Percentiles rank a stretch among this genome's conserved stretches.
Conservation (phyloP, 2,113 vertebrate genomes). For the Kryptolebias marmoratus region DNA sequence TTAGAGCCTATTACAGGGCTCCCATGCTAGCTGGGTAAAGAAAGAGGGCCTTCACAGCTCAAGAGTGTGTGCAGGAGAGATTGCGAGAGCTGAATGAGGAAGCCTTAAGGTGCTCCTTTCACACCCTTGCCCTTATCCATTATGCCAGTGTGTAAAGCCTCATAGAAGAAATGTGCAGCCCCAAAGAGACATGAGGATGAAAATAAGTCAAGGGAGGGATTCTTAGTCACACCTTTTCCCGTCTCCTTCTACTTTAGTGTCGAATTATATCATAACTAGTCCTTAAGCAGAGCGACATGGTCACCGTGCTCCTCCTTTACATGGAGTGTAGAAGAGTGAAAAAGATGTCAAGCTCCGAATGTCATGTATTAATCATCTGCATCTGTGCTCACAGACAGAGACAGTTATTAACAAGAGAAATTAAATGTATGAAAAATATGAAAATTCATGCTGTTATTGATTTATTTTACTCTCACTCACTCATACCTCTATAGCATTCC, state of each 20-base stretch:
- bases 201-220: slow-evolving; percentile 76
- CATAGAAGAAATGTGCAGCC: slow-evolving; percentile 67
- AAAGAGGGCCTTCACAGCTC: slow-evolving; percentile 91
- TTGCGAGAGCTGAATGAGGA: slow-evolving; percentile 78
- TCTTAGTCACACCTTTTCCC: slow-evolving; percentile 70
- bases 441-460: slow-evolving; percentile 71
- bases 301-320: slow-evolving; percentile 60
- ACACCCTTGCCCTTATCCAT: slow-evolving; percentile 79
- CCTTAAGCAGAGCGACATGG: slow-evolving; percentile 66
- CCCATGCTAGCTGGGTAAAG: slow-evolving; percentile 89
- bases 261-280: slow-evolving; percentile 81
- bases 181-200: slow-evolving; percentile 70
- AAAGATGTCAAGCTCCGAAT: slow-evolving; percentile 33
- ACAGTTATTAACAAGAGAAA: slow-evolving; percentile 60
- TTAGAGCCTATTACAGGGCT: slow-evolving; percentile 97
- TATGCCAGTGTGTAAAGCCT: slow-evolving; percentile 73
- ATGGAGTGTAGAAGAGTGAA: slow-evolving; percentile 20
- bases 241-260: slow-evolving; percentile 62
- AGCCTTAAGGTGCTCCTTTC: slow-evolving; percentile 84
- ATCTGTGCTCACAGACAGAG: slow-evolving; percentile 18
- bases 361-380: slow-evolving; percentile 34
- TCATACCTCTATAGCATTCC: slow-evolving; percentile 35
- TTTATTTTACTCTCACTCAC: slow-evolving; percentile 57
- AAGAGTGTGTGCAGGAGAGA: slow-evolving; percentile 84
- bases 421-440: slow-evolving; percentile 40